These are phyloP conservation scores for Nomada fucata DNA, from an alignment of 2,888 invertebrate species.

Conservation along the genomic window DNA sequence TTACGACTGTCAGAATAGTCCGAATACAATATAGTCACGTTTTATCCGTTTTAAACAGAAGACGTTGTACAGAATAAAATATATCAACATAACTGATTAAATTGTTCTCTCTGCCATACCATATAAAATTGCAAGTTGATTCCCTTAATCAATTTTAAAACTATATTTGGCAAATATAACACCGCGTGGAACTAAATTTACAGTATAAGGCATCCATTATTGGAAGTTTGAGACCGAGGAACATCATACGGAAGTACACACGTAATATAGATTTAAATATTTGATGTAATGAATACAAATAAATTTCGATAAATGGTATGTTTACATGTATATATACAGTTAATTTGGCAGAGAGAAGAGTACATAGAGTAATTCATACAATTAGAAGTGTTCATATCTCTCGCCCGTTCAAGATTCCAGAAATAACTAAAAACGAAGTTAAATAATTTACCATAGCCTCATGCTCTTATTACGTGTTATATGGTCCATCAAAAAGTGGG, in stretches of 20 bases:
- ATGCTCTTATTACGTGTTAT: neutral
- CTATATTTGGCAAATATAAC: conserved; percentile 30
- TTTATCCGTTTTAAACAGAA: conserved; percentile 19
- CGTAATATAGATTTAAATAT: conserved; percentile 33
- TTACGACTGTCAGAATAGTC: conserved; percentile 3
- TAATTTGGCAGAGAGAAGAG: conserved; percentile 66
- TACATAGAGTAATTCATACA: conserved; percentile 25
- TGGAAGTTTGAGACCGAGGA: conserved; percentile 10
- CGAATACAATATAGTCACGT: conserved; percentile 21
- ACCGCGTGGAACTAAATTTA: conserved; percentile 18
- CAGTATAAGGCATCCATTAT: conserved; percentile 18
- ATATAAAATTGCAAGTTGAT: conserved; percentile 21
- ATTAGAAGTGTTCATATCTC: conserved; percentile 1
- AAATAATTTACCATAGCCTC: neutral
- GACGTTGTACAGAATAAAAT: conserved; percentile 32
- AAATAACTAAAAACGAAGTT: neutral
- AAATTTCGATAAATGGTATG: conserved; percentile 7
- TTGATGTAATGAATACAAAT: conserved; percentile 22
- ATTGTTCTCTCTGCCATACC: conserved; percentile 59
- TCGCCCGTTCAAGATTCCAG: neutral
- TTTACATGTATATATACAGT: conserved; percentile 48
- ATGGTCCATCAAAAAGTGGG: neutral
- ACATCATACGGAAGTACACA: conserved; percentile 5
- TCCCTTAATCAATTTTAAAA: conserved; percentile 19
- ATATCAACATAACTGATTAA: conserved; percentile 38